phyloP scores from a whole-genome alignment of 2,888 invertebrate genomes.

The Tenthredo amoena region DNA sequence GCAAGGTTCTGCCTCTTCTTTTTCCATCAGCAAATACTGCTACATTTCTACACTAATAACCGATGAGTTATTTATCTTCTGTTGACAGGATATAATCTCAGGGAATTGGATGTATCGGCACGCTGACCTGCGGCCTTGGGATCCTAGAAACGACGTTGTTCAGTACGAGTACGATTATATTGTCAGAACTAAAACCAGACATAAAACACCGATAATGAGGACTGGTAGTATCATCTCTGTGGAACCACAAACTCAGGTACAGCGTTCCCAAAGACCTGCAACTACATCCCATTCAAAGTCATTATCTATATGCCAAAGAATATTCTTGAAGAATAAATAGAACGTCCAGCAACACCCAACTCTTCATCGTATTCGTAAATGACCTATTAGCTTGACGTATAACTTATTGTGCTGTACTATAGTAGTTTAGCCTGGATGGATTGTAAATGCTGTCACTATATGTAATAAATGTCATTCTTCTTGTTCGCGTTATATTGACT shows the following conservation, averaged over 20 bases:
- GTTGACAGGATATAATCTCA: constrained; percentile 76
- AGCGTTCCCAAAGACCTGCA: constrained; percentile 55
- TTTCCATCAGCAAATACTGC: not conserved
- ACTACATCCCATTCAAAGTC: constrained; percentile 47
- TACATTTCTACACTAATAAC: not conserved
- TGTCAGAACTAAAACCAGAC: constrained; percentile 88
- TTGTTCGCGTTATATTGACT: constrained; percentile 41
- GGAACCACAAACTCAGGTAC: constrained; percentile 79
- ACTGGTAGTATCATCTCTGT: constrained; percentile 86
- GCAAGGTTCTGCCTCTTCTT: not conserved
- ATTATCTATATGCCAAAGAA: constrained; percentile 45
- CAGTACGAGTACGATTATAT: constrained; percentile 93
- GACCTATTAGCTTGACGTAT: constrained; percentile 48
- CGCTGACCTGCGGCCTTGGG: constrained; percentile 93
- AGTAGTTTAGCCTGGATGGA: constrained; percentile 51
- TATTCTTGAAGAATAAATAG: constrained; percentile 46
- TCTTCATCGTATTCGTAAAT: constrained; percentile 8
- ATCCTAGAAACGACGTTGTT: constrained; percentile 89
- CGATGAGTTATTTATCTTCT: constrained; percentile 1
- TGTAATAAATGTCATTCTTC: constrained; percentile 53
- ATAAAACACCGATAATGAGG: constrained; percentile 87
- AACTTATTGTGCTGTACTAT: constrained; percentile 45
- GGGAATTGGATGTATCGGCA: constrained; percentile 88
- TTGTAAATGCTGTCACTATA: constrained; percentile 47
- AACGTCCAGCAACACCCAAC: constrained; percentile 14